Evolutionary conservation across 2,888 invertebrate species (phyloP), one percentile per base, ranked within the genome.

Genomic region (Chaetogeoica ovagalla): DNA sequence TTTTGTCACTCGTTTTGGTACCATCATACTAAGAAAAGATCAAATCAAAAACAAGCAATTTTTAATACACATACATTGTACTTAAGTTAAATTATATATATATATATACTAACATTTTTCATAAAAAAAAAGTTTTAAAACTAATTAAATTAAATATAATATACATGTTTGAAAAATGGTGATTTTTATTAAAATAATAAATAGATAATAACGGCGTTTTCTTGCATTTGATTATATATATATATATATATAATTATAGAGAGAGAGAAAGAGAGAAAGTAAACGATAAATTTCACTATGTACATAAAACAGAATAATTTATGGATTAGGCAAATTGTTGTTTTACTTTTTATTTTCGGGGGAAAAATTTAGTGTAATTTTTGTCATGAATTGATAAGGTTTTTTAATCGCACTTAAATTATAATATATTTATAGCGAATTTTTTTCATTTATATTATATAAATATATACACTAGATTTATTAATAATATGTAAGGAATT

Each of bases 351-450:
- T 79, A 1, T 30, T 70, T 70, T 43, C 39, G 62, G 70, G 70
- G 79, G 39, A 57, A 65, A 63, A 63, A 71, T 79, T 70, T 79
- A 71, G 55, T 71, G 71, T 71, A 71, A 79, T 71, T 79, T 71
- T 79, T 79, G 71, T 63, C 39, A 63, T 71, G 79, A 79, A 79
- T 63, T 19, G 63, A 79, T 79, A 79, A 69, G 62, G 62, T 43
- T 79, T 79, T 79, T 79, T 71, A 70, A 79, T 79, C 70, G 79
- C 79, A 79, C 79, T 39, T 79, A 71, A 71, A 70, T 71, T 70
- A 71, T 79, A 79, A 70, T 65, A 57, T 77, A 77, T 70, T 77
- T 77, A 77, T 77, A 77, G 77, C 69, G 69, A 77, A 79, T 70
- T 79, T 79, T 43, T 79, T 71, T 79, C 71, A 79, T 79, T 79